Conservation (phyloP, 2,797 vertebrate genomes). For the Mycteria americana region DNA sequence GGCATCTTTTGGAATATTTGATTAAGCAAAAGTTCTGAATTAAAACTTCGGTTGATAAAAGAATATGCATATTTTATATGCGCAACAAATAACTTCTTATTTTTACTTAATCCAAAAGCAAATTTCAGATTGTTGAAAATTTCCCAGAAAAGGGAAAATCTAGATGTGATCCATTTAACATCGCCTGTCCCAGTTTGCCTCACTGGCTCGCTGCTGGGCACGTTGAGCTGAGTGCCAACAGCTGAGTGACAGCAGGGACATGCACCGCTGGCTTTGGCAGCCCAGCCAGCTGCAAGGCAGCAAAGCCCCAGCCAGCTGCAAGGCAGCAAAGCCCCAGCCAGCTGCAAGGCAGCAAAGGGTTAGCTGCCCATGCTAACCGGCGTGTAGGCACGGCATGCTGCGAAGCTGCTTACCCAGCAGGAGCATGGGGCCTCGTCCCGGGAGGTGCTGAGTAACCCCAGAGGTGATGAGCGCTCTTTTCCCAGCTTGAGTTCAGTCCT, state of each 20-base stretch:
- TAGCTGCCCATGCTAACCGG: not conserved
- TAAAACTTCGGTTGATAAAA: not conserved
- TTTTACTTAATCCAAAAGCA: not conserved
- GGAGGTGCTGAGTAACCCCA: not conserved
- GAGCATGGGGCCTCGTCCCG: not conserved
- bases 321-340: not conserved
- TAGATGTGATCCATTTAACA: not conserved
- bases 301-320: not conserved
- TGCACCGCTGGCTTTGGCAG: not conserved
- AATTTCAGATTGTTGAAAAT: not conserved
- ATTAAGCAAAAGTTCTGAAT: not conserved
- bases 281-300: not conserved
- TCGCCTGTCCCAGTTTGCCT: not conserved
- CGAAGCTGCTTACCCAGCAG: not conserved
- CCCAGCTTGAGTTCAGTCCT: not conserved
- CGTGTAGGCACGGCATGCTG: not conserved
- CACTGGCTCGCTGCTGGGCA: not conserved
- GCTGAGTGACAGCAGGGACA: not conserved
- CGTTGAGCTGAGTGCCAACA: not conserved
- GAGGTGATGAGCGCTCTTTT: not conserved
- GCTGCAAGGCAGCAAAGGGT: not conserved
- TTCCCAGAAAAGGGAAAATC: not conserved
- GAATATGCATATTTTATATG: not conserved
- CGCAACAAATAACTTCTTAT: not conserved
- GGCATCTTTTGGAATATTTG: not conserved